These are phyloP conservation scores for Megalonaias nervosa DNA, from an alignment of 1,140 invertebrate genomes.

Conservation along the genomic window DNA sequence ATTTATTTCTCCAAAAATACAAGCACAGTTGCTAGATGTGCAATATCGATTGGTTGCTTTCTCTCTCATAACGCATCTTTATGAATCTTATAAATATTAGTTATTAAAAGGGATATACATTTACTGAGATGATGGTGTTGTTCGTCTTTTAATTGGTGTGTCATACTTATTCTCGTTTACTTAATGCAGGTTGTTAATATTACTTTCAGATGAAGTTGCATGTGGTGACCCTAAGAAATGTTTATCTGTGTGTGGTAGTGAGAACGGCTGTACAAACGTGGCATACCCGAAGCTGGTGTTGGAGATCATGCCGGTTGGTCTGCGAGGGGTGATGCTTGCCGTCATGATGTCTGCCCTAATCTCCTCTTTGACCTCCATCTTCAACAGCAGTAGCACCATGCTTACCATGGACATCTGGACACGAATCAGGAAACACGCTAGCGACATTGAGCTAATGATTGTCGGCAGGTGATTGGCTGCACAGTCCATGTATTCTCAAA, in stretches of 20 bases:
- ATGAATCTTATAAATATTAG: too few relatives aligned
- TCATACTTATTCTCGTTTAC: too few relatives aligned
- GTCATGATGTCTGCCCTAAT: conserved; percentile 76
- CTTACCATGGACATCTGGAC: conserved; percentile 77
- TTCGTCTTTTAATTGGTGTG: too few relatives aligned
- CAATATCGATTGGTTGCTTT: too few relatives aligned
- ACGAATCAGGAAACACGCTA: conserved; percentile 70
- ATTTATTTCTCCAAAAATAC: too few relatives aligned
- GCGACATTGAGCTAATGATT: conserved; percentile 73
- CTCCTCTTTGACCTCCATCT: conserved; percentile 76
- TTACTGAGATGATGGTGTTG: too few relatives aligned
- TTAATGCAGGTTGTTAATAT: not conserved
- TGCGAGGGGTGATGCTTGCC: conserved; percentile 74
- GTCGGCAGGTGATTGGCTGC: conserved; percentile 70
- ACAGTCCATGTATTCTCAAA: too few relatives aligned
- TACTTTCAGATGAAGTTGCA: conserved; percentile 67
- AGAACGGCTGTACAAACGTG: conserved; percentile 66
- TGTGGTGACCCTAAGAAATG: conserved; percentile 68
- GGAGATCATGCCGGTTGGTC: conserved; percentile 63
- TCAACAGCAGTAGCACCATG: conserved; percentile 75
- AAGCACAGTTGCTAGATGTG: too few relatives aligned
- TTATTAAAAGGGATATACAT: too few relatives aligned
- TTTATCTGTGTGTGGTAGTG: conserved; percentile 55
- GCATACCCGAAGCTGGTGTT: conserved; percentile 68
- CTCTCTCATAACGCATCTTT: too few relatives aligned